Conservation (phyloP, 2,113 vertebrate species). For the Nothobranchius kuhntae region DNA sequence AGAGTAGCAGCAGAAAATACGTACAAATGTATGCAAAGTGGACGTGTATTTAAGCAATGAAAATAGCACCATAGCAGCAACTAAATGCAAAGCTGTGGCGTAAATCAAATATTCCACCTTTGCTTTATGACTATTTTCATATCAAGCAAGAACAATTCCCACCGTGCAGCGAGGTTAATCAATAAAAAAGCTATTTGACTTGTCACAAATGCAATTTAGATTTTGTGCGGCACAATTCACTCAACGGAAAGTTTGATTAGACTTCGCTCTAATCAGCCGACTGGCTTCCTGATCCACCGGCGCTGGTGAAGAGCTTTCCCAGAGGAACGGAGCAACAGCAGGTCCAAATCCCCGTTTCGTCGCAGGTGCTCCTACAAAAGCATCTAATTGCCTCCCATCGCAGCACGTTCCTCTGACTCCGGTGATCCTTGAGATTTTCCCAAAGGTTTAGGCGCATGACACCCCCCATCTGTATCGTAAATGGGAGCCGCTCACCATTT, state of each 20-base stretch:
- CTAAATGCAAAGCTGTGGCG: background rate
- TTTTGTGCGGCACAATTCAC: conserved; percentile 17
- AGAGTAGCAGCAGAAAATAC: too few species aligned
- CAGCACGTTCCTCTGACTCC: conserved; percentile 55
- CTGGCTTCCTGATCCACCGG: conserved; percentile 42
- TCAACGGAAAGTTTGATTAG: conserved; percentile 50
- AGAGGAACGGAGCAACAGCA: conserved; percentile 48
- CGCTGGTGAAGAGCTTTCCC: conserved; percentile 39
- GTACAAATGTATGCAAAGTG: background rate
- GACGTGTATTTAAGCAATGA: background rate
- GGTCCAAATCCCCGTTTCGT: conserved; percentile 56
- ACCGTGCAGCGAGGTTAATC: conserved; percentile 17
- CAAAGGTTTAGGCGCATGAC: conserved; percentile 39
- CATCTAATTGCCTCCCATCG: conserved; percentile 65
- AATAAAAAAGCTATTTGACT: conserved; percentile 17
- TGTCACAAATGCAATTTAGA: conserved; percentile 9
- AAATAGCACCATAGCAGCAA: background rate
- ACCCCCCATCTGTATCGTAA: conserved; percentile 55
- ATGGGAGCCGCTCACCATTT: conserved; percentile 59
- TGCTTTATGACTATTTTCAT: background rate
- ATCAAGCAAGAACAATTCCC: background rate
- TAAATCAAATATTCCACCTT: too few species aligned
- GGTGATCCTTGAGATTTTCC: conserved; percentile 54
- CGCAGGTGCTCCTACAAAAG: conserved; percentile 74
- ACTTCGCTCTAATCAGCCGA: conserved; percentile 51